Percentiles rank a stretch among this genome's conserved stretches.
These are phyloP conservation scores for Agrochola litura DNA, from an alignment of 2,888 invertebrate genomes.

Conservation along the genomic window DNA sequence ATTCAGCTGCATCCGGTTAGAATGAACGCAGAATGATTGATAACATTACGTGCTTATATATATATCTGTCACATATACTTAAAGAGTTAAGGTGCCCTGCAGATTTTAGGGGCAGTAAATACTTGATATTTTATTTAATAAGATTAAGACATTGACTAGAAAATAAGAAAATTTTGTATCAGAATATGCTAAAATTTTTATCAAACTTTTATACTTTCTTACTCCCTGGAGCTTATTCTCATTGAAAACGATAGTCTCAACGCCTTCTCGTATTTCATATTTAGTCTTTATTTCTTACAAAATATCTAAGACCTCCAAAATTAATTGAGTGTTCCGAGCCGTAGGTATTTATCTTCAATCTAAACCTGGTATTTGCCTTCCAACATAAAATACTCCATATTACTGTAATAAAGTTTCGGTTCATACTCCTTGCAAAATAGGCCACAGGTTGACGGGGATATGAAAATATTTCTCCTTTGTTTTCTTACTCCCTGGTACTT, in stretches of 20 bases:
- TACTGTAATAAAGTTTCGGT: slow-evolving; percentile 24
- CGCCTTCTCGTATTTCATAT: slow-evolving; percentile 12
- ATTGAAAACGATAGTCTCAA: slow-evolving; percentile 6
- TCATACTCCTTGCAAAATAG: slow-evolving; percentile 28
- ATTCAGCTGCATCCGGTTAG: background rate
- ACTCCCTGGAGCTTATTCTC: background rate
- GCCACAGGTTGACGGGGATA: slow-evolving; percentile 31
- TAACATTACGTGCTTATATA: too few species aligned
- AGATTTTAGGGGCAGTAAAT: background rate
- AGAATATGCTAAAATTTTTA: background rate
- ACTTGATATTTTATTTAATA: background rate
- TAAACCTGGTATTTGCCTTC: slow-evolving; percentile 19
- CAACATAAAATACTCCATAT: slow-evolving; percentile 10
- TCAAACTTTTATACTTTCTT: background rate
- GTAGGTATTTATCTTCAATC: slow-evolving; percentile 34
- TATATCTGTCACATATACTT: background rate
- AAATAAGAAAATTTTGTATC: background rate
- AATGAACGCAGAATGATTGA: background rate
- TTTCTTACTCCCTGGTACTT: slow-evolving; percentile 44
- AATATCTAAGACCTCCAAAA: slow-evolving; percentile 6
- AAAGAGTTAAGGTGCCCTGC: background rate
- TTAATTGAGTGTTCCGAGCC: slow-evolving; percentile 4
- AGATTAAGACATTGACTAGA: background rate
- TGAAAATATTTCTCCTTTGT: slow-evolving; percentile 55
- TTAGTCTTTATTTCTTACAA: slow-evolving; percentile 10